These are phyloP conservation scores for Epirrita christyi DNA, from an alignment of 2,888 invertebrate genomes.

Conservation along the genomic window DNA sequence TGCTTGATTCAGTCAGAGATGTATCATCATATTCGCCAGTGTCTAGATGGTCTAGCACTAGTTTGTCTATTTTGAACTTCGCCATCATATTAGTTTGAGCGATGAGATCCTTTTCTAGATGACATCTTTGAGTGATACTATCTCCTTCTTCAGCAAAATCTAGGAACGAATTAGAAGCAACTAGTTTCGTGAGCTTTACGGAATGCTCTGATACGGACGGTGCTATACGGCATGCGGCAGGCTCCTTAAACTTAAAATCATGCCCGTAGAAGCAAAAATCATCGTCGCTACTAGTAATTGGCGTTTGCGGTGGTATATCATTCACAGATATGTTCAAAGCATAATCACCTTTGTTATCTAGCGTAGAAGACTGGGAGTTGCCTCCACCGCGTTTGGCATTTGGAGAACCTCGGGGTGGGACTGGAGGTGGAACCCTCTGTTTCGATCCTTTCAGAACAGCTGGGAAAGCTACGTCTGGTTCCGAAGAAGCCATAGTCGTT, in stretches of 20 bases:
- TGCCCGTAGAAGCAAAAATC: slow-evolving; percentile 77
- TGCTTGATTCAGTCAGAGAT: slow-evolving; percentile 74
- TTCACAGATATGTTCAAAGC: slow-evolving; percentile 67
- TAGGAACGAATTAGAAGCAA: slow-evolving; percentile 70
- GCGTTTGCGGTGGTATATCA: slow-evolving; percentile 71
- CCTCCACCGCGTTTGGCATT: slow-evolving; percentile 85
- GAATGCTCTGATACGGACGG: slow-evolving; percentile 72
- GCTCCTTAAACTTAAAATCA: slow-evolving; percentile 73
- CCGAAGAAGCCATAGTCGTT: slow-evolving; percentile 63
- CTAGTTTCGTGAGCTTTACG: slow-evolving; percentile 65
- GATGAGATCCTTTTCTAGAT: slow-evolving; percentile 64
- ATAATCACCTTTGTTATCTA: slow-evolving; percentile 82
- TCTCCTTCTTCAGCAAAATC: slow-evolving; percentile 71
- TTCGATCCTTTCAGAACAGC: slow-evolving; percentile 91
- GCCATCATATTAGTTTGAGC: slow-evolving; percentile 79
- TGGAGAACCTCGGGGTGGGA: slow-evolving; percentile 93
- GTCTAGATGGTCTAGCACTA: slow-evolving; percentile 72
- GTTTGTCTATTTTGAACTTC: slow-evolving; percentile 71
- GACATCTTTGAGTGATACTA: slow-evolving; percentile 67
- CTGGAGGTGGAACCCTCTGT: slow-evolving; percentile 93
- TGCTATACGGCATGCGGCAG: slow-evolving; percentile 70
- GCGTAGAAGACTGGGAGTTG: slow-evolving; percentile 66
- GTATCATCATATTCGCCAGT: slow-evolving; percentile 72
- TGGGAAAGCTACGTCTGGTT: slow-evolving; percentile 87
- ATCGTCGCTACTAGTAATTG: slow-evolving; percentile 75